Evolutionary conservation across 2,797 vertebrate species (phyloP).

Genomic region (Falco cherrug): DNA sequence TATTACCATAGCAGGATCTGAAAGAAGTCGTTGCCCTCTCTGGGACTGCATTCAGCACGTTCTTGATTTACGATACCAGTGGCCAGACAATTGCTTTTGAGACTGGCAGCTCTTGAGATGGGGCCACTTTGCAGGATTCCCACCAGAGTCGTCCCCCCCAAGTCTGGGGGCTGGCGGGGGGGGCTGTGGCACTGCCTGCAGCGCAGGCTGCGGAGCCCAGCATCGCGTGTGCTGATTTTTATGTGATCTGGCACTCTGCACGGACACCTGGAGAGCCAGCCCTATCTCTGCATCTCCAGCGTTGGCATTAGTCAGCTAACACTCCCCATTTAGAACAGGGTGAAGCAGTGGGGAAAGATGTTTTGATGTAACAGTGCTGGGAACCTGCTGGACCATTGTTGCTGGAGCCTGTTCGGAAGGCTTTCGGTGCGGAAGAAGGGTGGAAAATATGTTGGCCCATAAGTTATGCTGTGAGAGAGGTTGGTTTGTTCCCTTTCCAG

Average conservation of each 20-base stretch:
- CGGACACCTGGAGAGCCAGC: neutral
- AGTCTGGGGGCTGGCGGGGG: neutral
- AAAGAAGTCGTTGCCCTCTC: neutral
- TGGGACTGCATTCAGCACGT: rapidly evolving
- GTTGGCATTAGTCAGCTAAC: neutral
- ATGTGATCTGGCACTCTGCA: neutral
- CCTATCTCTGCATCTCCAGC: neutral
- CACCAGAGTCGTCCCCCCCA: neutral
- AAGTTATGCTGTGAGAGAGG: neutral
- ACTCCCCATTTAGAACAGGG: neutral
- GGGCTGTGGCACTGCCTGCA: neutral
- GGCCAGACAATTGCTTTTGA: neutral
- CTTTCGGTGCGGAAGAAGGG: neutral
- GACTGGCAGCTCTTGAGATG: neutral
- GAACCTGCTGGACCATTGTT: neutral
- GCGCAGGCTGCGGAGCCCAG: neutral
- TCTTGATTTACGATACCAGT: rapidly evolving
- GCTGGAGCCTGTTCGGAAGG: neutral
- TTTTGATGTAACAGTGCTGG: neutral
- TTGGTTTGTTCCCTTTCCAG: neutral
- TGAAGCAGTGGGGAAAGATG: neutral
- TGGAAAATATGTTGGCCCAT: neutral
- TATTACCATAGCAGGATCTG: neutral
- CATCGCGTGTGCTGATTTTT: rapidly evolving
- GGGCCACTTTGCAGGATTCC: neutral